Base-by-base conservation (phyloP, 1,140 invertebrate species). In the Nasonia giraulti region DNA sequence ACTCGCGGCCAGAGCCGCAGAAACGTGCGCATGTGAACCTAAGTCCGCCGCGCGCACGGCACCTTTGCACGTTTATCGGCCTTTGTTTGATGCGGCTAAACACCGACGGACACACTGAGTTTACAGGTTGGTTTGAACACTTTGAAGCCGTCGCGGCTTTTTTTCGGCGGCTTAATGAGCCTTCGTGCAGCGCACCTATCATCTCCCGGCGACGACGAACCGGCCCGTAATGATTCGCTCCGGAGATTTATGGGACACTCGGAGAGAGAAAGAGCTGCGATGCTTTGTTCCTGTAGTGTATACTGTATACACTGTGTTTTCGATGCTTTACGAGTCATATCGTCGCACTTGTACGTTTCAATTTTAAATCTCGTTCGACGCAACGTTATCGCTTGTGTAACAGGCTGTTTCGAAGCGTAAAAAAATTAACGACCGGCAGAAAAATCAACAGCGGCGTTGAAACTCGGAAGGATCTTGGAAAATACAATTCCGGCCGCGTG, bases 391-490 rank as follows among this genome's bases (percentile, higher is more conserved):
- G 33, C 33, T 33, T 4, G 33, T 33, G 5, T 33, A 33, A 33
- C 33, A 4, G 40, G 40, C 40, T 44, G 40, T 44, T 44, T 44
- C 10, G 1, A 44, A 44, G 40, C 7, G 40, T 44, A 44, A 10
- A 44, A 44, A 1, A 44, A 0, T 44, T 10, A 55, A 55, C 6
- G 17, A n/a, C 17, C 55, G 0, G 20, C 17, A 3, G 55, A 7
- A 20, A n/a, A 62, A 20, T 20, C 14, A 7, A 62, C 6, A 62
- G 1, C 14, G 6, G 55, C 55, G 55, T 3, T 5, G 55, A 62
- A 62, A 62, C 12, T 62, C 50, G 81, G 40, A 78, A 83, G 66
- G 71, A 78, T 76, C 73, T 68, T 76, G 40, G 44, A 77, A 83
- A 83, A 77, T 83, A 44, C 71, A 83, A 78, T 83, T 83, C 66